Evolutionary conservation across 2,888 invertebrate species (phyloP).

Genomic region (Ditula angustiorana): DNA sequence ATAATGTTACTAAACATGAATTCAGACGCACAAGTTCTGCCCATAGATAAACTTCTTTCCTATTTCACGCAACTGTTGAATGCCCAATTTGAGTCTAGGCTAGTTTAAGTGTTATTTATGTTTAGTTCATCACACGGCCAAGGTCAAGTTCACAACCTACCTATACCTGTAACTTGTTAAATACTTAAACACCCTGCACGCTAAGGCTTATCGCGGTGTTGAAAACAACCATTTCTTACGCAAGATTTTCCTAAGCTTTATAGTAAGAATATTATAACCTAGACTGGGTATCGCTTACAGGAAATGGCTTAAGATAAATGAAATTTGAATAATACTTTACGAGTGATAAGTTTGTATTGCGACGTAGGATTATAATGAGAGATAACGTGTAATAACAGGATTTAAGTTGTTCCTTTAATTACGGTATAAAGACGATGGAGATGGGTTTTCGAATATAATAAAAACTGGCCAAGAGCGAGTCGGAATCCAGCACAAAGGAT

Average conservation of each 20-base stretch:
- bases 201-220: not conserved
- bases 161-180: not conserved
- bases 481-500: too few relatives aligned
- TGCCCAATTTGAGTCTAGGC: not conserved
- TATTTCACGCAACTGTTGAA: too few relatives aligned
- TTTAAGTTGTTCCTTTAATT: not conserved
- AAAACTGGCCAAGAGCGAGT: not conserved
- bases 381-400: conserved; percentile 7
- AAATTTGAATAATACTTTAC: conserved; percentile 11
- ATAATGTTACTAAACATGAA: too few relatives aligned
- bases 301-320: conserved; percentile 29
- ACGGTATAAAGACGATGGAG: not conserved
- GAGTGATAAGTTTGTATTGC: conserved; percentile 22
- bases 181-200: not conserved
- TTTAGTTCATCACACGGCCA: not conserved
- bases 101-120: not conserved
- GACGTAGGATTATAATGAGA: conserved; percentile 12
- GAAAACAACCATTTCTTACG: not conserved
- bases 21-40: too few relatives aligned
- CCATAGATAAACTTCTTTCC: too few relatives aligned
- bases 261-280: not conserved
- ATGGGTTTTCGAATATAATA: not conserved
- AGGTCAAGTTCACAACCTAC: not conserved
- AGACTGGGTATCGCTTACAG: conserved; percentile 8
- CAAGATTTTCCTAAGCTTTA: not conserved